Evolutionary conservation across 2,113 vertebrate genomes (phyloP).

Genomic region (Phoenicopterus ruber): DNA sequence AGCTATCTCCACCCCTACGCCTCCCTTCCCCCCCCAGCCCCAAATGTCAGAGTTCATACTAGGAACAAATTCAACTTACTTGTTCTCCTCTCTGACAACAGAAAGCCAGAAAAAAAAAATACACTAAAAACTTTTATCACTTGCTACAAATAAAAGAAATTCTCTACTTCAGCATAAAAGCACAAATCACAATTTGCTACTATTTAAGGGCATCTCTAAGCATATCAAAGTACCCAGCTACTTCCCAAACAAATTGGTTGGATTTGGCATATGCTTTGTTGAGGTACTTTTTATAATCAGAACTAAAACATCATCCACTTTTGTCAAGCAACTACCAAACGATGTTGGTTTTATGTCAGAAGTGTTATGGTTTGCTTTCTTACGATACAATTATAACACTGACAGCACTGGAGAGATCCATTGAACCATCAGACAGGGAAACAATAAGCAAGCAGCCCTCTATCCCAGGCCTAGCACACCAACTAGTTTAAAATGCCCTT

Average conservation of each 20-base stretch:
- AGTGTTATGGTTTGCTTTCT: neutral
- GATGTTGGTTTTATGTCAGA: neutral
- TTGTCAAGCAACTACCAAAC: neutral
- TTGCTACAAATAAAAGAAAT: neutral
- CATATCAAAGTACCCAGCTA: neutral
- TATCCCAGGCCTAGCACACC: neutral
- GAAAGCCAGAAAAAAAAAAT: neutral
- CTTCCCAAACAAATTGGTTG: neutral
- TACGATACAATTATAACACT: neutral
- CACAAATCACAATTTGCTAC: neutral
- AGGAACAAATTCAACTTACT: neutral
- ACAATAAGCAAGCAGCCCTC: neutral
- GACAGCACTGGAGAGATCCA: neutral
- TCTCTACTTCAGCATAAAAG: neutral
- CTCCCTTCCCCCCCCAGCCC: neutral
- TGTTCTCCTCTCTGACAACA: neutral
- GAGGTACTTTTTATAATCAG: neutral
- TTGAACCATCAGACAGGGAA: neutral
- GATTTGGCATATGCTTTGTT: neutral
- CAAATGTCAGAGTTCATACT: neutral
- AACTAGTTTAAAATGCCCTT: neutral
- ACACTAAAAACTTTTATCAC: neutral
- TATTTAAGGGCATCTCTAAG: neutral
- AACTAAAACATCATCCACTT: neutral
- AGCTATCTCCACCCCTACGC: neutral